Evolutionary conservation across 2,113 vertebrate genomes (phyloP).

Genomic region (Periophthalmus modestus): DNA sequence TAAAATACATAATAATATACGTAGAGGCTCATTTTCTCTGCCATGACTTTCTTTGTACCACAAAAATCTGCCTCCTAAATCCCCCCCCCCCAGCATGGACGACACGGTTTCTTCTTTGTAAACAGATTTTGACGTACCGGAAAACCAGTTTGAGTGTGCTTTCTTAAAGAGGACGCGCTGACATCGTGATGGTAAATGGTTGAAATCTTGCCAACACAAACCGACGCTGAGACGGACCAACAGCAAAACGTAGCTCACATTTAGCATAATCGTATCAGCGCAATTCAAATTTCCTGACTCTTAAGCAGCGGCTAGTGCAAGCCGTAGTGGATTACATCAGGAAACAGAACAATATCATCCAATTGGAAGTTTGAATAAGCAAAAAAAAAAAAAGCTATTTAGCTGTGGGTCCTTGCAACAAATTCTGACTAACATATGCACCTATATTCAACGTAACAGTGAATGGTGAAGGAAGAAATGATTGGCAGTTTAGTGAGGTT

Average conservation of each 20-base stretch:
- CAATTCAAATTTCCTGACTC: not conserved
- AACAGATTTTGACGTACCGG: not conserved
- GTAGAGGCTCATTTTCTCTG: not conserved
- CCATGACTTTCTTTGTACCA: not conserved
- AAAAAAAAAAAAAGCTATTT: too few species aligned
- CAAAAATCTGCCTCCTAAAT: not conserved
- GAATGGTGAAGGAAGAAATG: not conserved
- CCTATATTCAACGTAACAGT: not conserved
- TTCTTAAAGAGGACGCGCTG: not conserved
- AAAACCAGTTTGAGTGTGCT: not conserved
- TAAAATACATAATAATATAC: not conserved
- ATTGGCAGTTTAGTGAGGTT: not conserved
- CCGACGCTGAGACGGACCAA: not conserved
- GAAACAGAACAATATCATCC: not conserved
- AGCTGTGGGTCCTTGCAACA: not conserved
- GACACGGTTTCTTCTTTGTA: not conserved
- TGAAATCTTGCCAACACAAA: not conserved
- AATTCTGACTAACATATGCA: not conserved
- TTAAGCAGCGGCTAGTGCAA: not conserved
- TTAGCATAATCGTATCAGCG: not conserved
- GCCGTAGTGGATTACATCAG: not conserved
- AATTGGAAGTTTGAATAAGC: not conserved
- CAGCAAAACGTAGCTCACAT: not conserved
- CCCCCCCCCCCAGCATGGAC: not conserved
- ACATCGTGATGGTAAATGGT: not conserved